Percentiles rank a stretch among this genome's conserved stretches.
phyloP scores from a whole-genome alignment of 2,797 vertebrate genomes.

The Petrocephalus sullivani region DNA sequence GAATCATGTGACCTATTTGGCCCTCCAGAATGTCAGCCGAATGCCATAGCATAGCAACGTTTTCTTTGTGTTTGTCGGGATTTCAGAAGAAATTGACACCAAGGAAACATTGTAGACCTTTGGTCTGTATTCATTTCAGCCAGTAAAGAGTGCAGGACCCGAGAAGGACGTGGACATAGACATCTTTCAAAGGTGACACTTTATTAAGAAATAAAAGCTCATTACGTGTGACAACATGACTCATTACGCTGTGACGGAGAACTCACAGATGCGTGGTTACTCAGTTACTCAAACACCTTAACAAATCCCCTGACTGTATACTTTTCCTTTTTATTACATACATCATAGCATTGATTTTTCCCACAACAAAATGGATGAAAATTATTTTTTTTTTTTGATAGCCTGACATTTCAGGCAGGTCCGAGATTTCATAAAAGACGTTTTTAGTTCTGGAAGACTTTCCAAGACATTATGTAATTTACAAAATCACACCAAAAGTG shows the following conservation, averaged over 20 bases:
- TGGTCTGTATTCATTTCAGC: slow-evolving; percentile 15
- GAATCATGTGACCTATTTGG: too few relatives aligned
- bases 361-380: slow-evolving; percentile 13
- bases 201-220: slow-evolving; percentile 24
- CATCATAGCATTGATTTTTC: slow-evolving; percentile 19
- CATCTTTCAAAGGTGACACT: slow-evolving; percentile 24
- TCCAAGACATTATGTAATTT: neutral
- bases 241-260: slow-evolving; percentile 10
- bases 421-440: neutral
- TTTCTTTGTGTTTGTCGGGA: too few relatives aligned
- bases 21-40: too few relatives aligned
- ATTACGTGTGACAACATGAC: slow-evolving; percentile 12
- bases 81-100: too few relatives aligned
- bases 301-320: neutral
- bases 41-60: too few relatives aligned
- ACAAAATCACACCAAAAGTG: slow-evolving; percentile 15
- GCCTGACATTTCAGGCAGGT: neutral
- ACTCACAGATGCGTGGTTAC: neutral
- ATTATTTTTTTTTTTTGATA: neutral
- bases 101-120: neutral
- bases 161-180: neutral
- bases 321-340: neutral
- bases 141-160: neutral
- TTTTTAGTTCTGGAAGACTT: neutral
- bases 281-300: slow-evolving; percentile 21